Conservation (phyloP, 2,888 invertebrate species). For the Eutolmus rufibarbis region DNA sequence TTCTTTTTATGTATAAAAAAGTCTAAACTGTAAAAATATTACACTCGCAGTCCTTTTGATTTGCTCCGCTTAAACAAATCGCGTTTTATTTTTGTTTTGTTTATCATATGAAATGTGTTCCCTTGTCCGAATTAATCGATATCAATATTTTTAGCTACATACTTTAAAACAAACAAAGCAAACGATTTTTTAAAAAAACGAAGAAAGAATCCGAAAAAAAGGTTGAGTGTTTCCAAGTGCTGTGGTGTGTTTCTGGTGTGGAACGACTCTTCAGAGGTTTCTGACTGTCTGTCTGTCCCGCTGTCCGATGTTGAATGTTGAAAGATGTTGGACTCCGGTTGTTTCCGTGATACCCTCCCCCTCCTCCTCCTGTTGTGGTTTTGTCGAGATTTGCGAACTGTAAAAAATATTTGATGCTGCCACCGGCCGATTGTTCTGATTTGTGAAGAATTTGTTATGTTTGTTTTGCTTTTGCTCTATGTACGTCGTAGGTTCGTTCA, state of each 20-base stretch:
- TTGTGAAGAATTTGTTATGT: conserved; percentile 17
- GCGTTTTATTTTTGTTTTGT: neutral
- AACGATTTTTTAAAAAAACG: neutral
- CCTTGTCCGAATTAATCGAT: conserved; percentile 3
- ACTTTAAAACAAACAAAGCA: conserved; percentile 8
- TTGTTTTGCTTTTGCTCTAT: neutral
- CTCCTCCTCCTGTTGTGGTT: neutral
- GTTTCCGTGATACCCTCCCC: neutral
- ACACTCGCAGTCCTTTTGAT: conserved; percentile 21
- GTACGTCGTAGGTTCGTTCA: neutral
- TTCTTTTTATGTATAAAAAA: conserved; percentile 5
- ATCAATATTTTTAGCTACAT: conserved; percentile 3
- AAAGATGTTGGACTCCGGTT: neutral
- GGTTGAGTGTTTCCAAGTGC: neutral
- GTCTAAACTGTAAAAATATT: conserved; percentile 11
- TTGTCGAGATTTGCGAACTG: conserved; percentile 2
- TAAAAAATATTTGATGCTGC: neutral
- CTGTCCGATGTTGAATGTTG: neutral
- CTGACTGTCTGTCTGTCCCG: neutral
- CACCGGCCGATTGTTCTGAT: neutral
- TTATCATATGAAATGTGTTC: conserved; percentile 14
- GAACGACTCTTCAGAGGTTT: neutral
- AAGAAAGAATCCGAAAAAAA: neutral
- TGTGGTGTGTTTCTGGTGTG: neutral
- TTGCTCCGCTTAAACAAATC: conserved; percentile 11